Percentiles rank a stretch among this genome's conserved stretches.
These are phyloP conservation scores for Bolinopsis microptera DNA, from an alignment of 37 sponge, comb jelly and placozoan genomes.

Conservation along the genomic window DNA sequence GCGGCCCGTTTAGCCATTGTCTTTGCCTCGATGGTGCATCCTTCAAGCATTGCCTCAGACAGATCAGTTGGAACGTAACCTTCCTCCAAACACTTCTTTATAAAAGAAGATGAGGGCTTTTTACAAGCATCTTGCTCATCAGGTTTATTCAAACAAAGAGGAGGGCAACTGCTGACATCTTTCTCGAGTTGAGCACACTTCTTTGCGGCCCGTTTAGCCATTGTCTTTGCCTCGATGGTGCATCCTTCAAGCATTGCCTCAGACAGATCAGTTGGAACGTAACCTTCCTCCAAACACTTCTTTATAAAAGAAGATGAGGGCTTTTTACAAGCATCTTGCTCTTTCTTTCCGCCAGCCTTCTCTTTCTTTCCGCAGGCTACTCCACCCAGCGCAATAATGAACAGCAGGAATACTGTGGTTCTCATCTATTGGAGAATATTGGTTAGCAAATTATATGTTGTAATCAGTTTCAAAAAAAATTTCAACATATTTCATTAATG, in stretches of 20 bases:
- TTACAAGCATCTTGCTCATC: too few relatives aligned
- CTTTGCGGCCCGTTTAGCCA: background rate
- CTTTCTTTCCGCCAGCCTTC: background rate
- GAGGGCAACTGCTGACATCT: background rate
- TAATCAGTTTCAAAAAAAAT: too few relatives aligned
- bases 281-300: background rate
- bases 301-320: background rate
- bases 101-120: background rate
- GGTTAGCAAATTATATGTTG: too few relatives aligned
- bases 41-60: background rate
- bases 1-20: background rate
- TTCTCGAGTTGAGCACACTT: background rate
- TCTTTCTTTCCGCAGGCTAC: background rate
- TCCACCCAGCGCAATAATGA: background rate
- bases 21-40: background rate
- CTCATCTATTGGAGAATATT: too few relatives aligned
- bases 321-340: too few relatives aligned
- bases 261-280: background rate
- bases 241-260: background rate
- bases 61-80: background rate
- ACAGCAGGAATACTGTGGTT: too few relatives aligned
- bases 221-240: background rate
- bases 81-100: background rate
- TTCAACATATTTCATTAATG: too few relatives aligned
- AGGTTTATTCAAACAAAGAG: too few relatives aligned